Percentiles rank a stretch among this genome's conserved stretches.
phyloP scores from a whole-genome alignment of 2,113 vertebrate species.

The Ptychochromis oligacanthus region DNA sequence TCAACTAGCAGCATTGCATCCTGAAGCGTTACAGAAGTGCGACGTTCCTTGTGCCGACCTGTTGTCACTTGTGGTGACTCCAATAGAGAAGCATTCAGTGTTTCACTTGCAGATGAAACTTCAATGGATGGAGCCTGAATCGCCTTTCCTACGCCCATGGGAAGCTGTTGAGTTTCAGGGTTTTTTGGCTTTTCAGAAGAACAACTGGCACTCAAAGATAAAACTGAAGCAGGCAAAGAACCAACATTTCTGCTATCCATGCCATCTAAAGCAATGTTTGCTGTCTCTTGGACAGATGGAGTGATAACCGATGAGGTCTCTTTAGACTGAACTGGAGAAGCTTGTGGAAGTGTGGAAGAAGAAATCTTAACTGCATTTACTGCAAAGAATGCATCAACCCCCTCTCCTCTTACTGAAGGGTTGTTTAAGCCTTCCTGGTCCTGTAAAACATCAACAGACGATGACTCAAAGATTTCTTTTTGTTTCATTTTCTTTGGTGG shows the following conservation, averaged over 20 bases:
- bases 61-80: not conserved
- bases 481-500: conserved; percentile 37
- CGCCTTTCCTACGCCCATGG: not conserved
- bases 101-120: conserved; percentile 15
- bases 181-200: not conserved
- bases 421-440: not conserved
- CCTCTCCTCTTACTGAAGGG: not conserved
- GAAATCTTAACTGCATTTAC: not conserved
- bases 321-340: not conserved
- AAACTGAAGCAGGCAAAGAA: not conserved
- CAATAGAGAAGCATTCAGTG: not conserved
- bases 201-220: not conserved
- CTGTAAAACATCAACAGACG: not conserved
- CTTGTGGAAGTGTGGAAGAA: not conserved
- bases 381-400: not conserved
- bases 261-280: not conserved
- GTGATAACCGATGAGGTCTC: not conserved
- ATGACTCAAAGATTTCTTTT: not conserved
- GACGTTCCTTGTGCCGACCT: not conserved
- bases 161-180: not conserved
- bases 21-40: conserved; percentile 52
- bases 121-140: not conserved
- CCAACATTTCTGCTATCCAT: not conserved
- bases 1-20: conserved; percentile 70
- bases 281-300: not conserved